Percentiles rank a stretch among this genome's conserved stretches.
phyloP scores from a whole-genome alignment of 2,888 invertebrate genomes.

The Nasonia oneida region DNA sequence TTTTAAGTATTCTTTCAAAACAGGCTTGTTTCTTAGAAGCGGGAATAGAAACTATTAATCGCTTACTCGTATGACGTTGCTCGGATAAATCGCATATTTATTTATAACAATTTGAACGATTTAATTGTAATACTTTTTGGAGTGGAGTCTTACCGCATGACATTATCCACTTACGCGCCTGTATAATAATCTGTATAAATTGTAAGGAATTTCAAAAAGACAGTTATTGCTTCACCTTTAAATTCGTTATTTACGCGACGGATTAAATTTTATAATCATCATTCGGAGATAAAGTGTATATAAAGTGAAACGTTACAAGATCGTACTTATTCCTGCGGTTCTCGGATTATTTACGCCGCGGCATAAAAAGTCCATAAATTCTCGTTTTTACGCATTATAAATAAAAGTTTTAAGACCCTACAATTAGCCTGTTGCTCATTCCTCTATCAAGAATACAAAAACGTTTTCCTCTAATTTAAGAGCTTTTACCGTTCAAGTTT shows the following conservation, averaged over 20 bases:
- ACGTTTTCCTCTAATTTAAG: constrained; percentile 37
- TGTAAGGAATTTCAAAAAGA: too few species aligned
- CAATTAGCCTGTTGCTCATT: neutral
- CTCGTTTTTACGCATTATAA: constrained; percentile 20
- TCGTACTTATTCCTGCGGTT: neutral
- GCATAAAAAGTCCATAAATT: constrained; percentile 24
- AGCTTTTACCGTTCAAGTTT: constrained; percentile 7
- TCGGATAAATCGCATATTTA: too few species aligned
- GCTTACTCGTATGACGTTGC: neutral
- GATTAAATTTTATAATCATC: neutral
- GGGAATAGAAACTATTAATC: neutral
- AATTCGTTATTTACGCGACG: neutral
- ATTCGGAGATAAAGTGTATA: neutral
- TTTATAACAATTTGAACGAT: neutral
- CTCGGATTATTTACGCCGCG: constrained; percentile 16
- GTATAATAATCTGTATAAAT: too few species aligned
- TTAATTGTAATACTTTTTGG: neutral
- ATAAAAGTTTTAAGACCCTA: constrained; percentile 5
- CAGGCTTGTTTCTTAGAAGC: neutral
- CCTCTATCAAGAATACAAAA: neutral
- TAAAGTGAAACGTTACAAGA: neutral
- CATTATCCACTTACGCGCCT: too few species aligned
- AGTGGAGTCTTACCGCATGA: too few species aligned
- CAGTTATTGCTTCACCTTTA: too few species aligned
- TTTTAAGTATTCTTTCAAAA: neutral